Percentiles rank a stretch among this genome's conserved stretches.
These are phyloP conservation scores for Kuschelorhynchus macadamiae DNA, from an alignment of 2,888 invertebrate species.

Conservation along the genomic window DNA sequence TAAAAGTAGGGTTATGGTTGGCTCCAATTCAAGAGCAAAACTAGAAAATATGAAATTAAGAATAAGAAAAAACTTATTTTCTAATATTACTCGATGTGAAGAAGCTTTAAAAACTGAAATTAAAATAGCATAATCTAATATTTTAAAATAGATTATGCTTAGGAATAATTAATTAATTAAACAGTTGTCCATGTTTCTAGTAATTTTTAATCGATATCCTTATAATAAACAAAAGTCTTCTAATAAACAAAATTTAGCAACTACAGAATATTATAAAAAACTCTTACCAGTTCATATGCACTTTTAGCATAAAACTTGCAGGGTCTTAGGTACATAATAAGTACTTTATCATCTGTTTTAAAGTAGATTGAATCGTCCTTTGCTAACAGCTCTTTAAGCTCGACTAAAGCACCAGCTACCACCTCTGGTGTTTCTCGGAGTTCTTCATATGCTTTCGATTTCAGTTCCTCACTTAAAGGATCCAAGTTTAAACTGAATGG, in stretches of 20 bases:
- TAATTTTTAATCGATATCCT: no score
- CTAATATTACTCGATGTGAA: no score
- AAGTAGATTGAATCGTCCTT: conserved; percentile 78
- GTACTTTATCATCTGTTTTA: conserved; percentile 78
- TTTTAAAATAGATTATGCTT: no score
- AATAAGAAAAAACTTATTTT: no score
- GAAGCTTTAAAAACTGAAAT: no score
- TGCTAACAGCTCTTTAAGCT: conserved; percentile 75
- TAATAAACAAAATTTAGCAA: neutral
- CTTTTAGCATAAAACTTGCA: conserved; percentile 89
- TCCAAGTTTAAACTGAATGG: conserved; percentile 74
- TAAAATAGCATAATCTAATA: no score
- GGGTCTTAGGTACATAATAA: conserved; percentile 84
- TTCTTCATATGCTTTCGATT: conserved; percentile 75
- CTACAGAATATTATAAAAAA: neutral
- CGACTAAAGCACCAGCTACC: conserved; percentile 74
- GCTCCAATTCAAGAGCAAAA: no score
- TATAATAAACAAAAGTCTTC: no score
- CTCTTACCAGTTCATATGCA: conserved; percentile 81
- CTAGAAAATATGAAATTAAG: no score
- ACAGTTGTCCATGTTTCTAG: no score
- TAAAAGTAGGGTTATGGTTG: no score
- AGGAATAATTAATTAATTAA: no score
- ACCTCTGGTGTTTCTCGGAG: conserved; percentile 81
- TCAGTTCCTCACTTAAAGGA: conserved; percentile 73